Percentiles rank a stretch among this genome's conserved stretches.
phyloP scores from a whole-genome alignment of 2,888 invertebrate species.

The Parapristionchus giblindavisi region DNA sequence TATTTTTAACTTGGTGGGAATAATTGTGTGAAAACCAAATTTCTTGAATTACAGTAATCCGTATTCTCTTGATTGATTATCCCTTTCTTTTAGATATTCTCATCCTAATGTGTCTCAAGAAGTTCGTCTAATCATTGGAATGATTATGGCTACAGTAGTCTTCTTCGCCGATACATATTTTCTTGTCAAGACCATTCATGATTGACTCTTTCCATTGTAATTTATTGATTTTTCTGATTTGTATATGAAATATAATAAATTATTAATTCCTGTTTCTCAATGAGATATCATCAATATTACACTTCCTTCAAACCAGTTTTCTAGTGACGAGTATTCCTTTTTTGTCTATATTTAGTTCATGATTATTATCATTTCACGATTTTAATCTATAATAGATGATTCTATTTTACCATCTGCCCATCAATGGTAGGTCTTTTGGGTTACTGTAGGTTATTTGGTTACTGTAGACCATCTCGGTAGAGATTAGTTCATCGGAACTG shows the following conservation, averaged over 20 bases:
- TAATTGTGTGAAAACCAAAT: not conserved
- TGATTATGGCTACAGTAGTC: constrained; percentile 41
- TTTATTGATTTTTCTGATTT: not conserved
- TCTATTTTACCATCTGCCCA: too few species aligned
- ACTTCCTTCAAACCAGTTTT: too few species aligned
- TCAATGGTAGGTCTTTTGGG: not conserved
- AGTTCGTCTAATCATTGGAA: constrained; percentile 38
- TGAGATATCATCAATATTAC: not conserved
- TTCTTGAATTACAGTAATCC: constrained; percentile 15
- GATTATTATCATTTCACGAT: constrained; percentile 4
- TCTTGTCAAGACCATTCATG: constrained; percentile 38
- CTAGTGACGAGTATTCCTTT: too few species aligned
- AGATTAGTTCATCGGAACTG: too few species aligned
- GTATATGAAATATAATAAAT: not conserved
- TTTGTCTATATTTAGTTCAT: not conserved
- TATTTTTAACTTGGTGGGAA: too few species aligned
- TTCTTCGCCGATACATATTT: constrained; percentile 46
- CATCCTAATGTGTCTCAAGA: constrained; percentile 77
- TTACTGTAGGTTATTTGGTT: not conserved
- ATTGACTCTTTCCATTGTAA: not conserved
- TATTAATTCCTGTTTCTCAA: not conserved
- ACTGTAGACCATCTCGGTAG: not conserved
- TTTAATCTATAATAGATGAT: not conserved
- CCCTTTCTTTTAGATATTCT: constrained; percentile 76
- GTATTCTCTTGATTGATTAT: not conserved